A percentile compares a stretch with the other conserved stretches of the same genome.
Conservation (phyloP, 2,113 vertebrate species). For the Sebastes fasciatus region DNA sequence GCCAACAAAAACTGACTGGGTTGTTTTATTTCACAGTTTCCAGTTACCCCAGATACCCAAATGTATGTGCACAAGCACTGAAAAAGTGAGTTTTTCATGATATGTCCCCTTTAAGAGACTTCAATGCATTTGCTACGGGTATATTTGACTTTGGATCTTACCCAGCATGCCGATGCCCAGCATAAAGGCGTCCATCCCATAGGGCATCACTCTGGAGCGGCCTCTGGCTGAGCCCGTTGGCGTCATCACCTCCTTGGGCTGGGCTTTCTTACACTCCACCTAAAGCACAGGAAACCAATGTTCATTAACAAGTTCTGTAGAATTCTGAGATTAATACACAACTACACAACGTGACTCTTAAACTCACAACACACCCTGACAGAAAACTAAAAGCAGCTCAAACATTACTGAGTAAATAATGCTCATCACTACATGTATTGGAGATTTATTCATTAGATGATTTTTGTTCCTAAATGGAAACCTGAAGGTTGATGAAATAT, state of each 20-base stretch:
- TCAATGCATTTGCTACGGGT: not conserved
- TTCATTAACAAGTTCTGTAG: not conserved
- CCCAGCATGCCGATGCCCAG: constrained; percentile 99
- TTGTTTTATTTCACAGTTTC: no score
- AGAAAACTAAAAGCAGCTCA: not conserved
- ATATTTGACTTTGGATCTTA: constrained; percentile 72
- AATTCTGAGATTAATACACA: not conserved
- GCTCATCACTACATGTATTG: not conserved
- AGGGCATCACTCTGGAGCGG: constrained; percentile 97
- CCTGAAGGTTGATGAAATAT: not conserved
- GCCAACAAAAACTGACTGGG: no score
- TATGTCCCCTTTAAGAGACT: no score
- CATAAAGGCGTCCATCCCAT: constrained; percentile 99
- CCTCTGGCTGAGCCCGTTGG: constrained; percentile 95
- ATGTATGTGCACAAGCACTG: no score
- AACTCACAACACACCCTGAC: not conserved
- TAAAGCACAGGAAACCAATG: constrained; percentile 63
- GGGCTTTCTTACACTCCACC: constrained; percentile 99
- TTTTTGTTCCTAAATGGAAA: not conserved
- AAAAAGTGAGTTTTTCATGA: no score
- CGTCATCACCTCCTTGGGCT: constrained; percentile 99
- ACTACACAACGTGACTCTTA: not conserved
- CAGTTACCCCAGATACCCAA: no score
- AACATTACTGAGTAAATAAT: not conserved
- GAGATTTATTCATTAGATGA: not conserved